Base-by-base conservation (phyloP, 37 sponge, comb jelly and placozoan genomes). In the Ianthella basta region DNA sequence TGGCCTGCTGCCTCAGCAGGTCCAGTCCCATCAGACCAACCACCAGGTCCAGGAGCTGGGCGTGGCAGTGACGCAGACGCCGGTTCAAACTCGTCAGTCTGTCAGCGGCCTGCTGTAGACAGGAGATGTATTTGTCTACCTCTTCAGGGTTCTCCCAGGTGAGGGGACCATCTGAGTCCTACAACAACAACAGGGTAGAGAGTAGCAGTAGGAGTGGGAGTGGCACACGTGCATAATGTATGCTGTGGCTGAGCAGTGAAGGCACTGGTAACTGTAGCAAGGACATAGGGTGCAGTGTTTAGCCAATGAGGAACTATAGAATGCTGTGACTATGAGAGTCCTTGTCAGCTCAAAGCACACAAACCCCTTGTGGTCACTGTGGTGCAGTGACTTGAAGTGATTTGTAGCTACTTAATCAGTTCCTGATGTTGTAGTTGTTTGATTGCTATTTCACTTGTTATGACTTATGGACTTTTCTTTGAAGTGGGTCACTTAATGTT, bases 81-180 rank as follows among this genome's bases (percentile, higher is more conserved):
- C 99, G 79, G 80, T 99, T 99, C 86, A 97, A 94, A 23, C 90
- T 83, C 21, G 93, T 97, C 54, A 99, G 91, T 44, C 83, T 89
- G 72, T 99, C 97, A 0, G 97, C 93, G 8, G 93, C 92, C 4
- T 85, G 33, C 82, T 96, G 95, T 19, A 99, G 86, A 59, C 86
- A 82, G 16, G 33, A 80, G 67, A 96, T 95, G 84, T 95, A 99
- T 35, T 70, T 82, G 68, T 97, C 95, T 38, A 99, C 83, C 79
- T 95, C 92, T 36, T 80, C 38, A 36, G 95, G 95, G 85, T 91
- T 88, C 63, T 99, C 96, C 99, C 99, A 99, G 0, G 97, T 97
- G 60, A 98, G 86, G 81, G 91, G 88, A 29, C 85, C 91, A 73
- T 23, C 39, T 14, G 75, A 73, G 37, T 2, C n/a, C 23, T 33